These are phyloP conservation scores for Enteromius argenteus DNA, from an alignment of 2,797 vertebrate genomes.

Conservation along the genomic window DNA sequence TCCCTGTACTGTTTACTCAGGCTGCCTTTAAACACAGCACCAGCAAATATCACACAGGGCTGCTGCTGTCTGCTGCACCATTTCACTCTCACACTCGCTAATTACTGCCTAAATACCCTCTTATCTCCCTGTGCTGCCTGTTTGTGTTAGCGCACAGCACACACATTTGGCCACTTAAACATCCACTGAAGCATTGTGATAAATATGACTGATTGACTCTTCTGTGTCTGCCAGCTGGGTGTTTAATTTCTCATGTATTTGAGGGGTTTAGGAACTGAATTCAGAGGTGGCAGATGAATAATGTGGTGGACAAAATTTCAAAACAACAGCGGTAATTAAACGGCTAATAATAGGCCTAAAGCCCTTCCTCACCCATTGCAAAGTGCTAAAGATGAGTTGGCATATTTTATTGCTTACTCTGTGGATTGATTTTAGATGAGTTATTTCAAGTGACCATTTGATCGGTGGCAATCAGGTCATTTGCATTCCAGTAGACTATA, in stretches of 20 bases:
- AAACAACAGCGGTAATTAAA: slow-evolving; percentile 19
- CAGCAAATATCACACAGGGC: slow-evolving; percentile 79
- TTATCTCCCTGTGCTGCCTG: slow-evolving; percentile 70
- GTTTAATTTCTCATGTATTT: slow-evolving; percentile 33
- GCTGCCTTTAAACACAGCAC: slow-evolving; percentile 77
- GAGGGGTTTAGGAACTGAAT: slow-evolving; percentile 19
- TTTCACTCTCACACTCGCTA: slow-evolving; percentile 72
- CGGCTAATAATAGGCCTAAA: background rate
- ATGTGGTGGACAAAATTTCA: slow-evolving; percentile 2
- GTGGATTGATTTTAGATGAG: background rate
- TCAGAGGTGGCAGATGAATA: slow-evolving; percentile 23
- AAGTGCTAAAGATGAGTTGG: background rate
- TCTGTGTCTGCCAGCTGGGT: slow-evolving; percentile 41
- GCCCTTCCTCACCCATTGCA: background rate
- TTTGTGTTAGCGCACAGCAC: slow-evolving; percentile 73
- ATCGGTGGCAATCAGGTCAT: slow-evolving; percentile 6
- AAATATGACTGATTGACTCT: slow-evolving; percentile 64
- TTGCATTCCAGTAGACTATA: slow-evolving; percentile 46
- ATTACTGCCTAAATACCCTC: slow-evolving; percentile 74
- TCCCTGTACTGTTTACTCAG: slow-evolving; percentile 76
- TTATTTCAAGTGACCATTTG: background rate
- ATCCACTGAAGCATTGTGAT: slow-evolving; percentile 52
- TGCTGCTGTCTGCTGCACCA: slow-evolving; percentile 63
- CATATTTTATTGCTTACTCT: background rate
- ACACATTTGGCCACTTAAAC: slow-evolving; percentile 64